Evolutionary conservation across 2,888 invertebrate genomes (phyloP), one percentile per base, ranked within the genome.

Genomic region (Argynnis bischoffii): DNA sequence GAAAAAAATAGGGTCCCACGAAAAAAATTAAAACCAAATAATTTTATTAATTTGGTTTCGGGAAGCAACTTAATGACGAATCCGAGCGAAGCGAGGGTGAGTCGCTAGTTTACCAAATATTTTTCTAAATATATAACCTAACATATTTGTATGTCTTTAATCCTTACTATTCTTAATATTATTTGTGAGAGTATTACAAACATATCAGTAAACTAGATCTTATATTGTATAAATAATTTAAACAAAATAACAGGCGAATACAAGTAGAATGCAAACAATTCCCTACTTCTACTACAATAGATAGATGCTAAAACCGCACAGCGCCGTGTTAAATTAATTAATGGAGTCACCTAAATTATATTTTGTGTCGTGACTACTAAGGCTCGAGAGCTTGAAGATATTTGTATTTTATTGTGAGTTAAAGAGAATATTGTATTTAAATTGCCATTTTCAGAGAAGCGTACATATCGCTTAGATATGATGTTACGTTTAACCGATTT

Each of bases 261-360:
- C 47, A 41, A 55, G 55, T 41, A 13, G 61, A 61, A 61, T 53
- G 35, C 61, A 50, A 66, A 55, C 35, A 55, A 4, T 51, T 51
- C 41, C 18, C 35, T 21, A 60, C 18, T 48, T 66, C 60, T 16
- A 50, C 53, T 48, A 16, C 50, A 61, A 66, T 61, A 54, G 55
- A 18, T 50, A 47, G n/a, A 21, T 46, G 51, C 15, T 55, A 15
- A 6, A 46, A 63, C 66, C 59, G 63, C 63, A 69, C 63, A 66
- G 60, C 48, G 41, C 46, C 66, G 66, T 59, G 54, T 68, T 66
- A 59, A 68, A 66, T 68, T 70, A 70, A 69, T 66, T 70, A 70
- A 70, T 66, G 53, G 66, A 68, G 70, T 35, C 66, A 57, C 55
- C 63, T 66, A 63, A 70, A 70, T 70, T 70, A 70, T 68, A 70